A percentile compares a stretch with the other conserved stretches of the same genome.
Conservation (phyloP, 2,113 vertebrate genomes). For the Campylomormyrus tamandua region DNA sequence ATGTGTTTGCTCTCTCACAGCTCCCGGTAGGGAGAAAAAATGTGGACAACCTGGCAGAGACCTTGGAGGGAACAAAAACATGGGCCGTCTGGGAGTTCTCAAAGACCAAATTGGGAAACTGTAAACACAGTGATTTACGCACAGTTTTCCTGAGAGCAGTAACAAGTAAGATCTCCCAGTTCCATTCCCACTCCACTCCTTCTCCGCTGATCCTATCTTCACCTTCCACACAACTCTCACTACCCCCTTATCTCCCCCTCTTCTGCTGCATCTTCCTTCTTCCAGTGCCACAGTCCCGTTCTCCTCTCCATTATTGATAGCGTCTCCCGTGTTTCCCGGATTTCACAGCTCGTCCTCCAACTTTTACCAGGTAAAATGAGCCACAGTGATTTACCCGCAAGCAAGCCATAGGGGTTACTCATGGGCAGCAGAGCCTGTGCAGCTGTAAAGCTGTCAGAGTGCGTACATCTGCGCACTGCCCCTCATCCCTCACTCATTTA, state of each 20-base stretch:
- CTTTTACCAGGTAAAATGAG: not conserved
- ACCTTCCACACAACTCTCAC: not conserved
- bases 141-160: not conserved
- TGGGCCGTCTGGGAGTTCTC: not conserved
- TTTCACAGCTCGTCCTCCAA: not conserved
- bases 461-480: slow-evolving; percentile 1
- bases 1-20: not conserved
- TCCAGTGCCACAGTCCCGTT: not conserved
- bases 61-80: too few species aligned
- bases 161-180: not conserved
- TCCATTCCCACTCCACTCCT: not conserved
- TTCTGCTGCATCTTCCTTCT: not conserved
- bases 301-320: not conserved
- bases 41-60: not conserved
- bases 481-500: not conserved
- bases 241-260: not conserved
- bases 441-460: slow-evolving; percentile 33
- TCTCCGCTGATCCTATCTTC: not conserved
- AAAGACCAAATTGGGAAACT: not conserved
- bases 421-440: slow-evolving; percentile 2
- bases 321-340: not conserved
- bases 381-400: not conserved
- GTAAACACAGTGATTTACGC: not conserved
- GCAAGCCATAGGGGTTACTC: not conserved
- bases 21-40: not conserved